Base-by-base conservation (phyloP, 2,888 invertebrate species). In the Drosophila phalerata region DNA sequence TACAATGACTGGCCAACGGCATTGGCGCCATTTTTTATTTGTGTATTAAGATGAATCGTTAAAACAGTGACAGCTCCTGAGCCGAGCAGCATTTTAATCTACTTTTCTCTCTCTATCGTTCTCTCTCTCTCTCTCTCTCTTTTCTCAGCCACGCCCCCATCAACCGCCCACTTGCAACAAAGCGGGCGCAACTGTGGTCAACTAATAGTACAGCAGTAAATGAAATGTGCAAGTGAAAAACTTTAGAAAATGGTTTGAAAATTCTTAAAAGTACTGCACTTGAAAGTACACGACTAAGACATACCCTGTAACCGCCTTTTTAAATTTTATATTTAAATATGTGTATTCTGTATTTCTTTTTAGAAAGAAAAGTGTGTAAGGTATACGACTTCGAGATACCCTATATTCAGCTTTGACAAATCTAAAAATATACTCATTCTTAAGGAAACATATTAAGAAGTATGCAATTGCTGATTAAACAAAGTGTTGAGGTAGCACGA, bases 11-110 rank as follows among this genome's bases (percentile, higher is more conserved):
- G 85, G 75, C 71, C 82, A 82, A 69, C 70, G 77, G 65, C 75
- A 75, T 67, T 73, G 82, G 73, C 72, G 80, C 85, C 85, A 82
- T 83, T 83, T 83, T 85, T 82, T 85, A 85, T 67, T 38, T 74
- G 71, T 79, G 70, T 82, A 83, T 83, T 83, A 83, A 83, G 83
- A 83, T 83, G 85, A 83, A 83, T 83, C 80, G 85, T 83, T 85
- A 71, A 78, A 85, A 80, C 80, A 73, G 72, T 82, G 83, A 83
- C 83, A 83, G 83, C 56, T 47, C 57, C 47, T 47, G 45, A 37
- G 57, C 57, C 28, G 57, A 47, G 37, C 57, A 37, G 25, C 47
- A 37, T 57, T 57, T 57, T 57, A 57, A 47, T 57, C 57, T 57
- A 47, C 57, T 57, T 57, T 47, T 37, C 4, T n/a, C n/a, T n/a